Evolutionary conservation across 2,113 vertebrate species (phyloP).

Genomic region (Dicerorhinus sumatrensis): DNA sequence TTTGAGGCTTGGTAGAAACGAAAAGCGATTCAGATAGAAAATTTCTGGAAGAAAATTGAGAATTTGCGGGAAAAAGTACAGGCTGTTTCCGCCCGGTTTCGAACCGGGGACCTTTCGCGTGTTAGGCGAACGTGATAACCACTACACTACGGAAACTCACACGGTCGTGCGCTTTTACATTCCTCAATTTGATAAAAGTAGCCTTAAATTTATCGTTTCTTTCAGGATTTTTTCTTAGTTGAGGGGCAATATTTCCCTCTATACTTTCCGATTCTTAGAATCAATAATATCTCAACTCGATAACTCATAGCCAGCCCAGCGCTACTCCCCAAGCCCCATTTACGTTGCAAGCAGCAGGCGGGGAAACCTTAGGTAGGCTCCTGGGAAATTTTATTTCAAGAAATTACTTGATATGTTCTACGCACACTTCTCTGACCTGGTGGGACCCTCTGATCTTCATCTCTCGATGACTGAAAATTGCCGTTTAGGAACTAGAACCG

Average conservation of each 20-base stretch:
- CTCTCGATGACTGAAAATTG: not conserved
- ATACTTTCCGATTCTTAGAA: not conserved
- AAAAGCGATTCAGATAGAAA: not conserved
- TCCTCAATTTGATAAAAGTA: accelerated
- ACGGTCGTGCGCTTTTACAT: accelerated
- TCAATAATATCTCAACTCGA: accelerated
- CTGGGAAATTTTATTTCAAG: not conserved
- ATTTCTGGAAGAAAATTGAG: not conserved
- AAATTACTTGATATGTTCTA: not conserved
- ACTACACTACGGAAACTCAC: conserved; percentile 28
- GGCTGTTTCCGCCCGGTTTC: conserved; percentile 61
- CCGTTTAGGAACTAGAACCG: too few species aligned
- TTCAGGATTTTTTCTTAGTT: accelerated
- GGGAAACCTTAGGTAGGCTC: too few species aligned
- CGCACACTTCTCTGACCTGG: not conserved
- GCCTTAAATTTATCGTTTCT: accelerated
- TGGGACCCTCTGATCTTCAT: not conserved
- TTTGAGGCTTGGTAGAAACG: not conserved
- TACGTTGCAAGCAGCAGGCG: too few species aligned
- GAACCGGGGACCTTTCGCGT: conserved; percentile 56
- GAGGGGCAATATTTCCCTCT: accelerated
- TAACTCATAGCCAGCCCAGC: not conserved
- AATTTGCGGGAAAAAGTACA: accelerated
- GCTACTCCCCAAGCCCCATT: not conserved
- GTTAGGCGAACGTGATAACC: conserved; percentile 68